Evolutionary conservation across 2,113 vertebrate genomes (phyloP).

Genomic region (Notarius lentiginosus): DNA sequence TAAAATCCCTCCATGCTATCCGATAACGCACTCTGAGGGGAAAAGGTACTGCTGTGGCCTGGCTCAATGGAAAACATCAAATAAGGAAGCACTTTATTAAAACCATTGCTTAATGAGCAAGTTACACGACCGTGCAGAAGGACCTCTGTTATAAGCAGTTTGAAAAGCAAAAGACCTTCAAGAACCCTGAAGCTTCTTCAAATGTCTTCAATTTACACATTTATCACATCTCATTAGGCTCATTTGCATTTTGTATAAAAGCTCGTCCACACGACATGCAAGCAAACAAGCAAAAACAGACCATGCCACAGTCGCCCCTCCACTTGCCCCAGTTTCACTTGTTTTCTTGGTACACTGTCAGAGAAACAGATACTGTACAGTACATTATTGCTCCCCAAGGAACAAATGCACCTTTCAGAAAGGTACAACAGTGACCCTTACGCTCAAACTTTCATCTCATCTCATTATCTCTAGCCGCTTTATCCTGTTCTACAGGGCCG

Average conservation of each 20-base stretch:
- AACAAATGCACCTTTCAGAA: neutral
- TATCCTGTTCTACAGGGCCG: too few relatives aligned
- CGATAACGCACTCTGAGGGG: neutral
- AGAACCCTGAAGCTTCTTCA: neutral
- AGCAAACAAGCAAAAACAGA: neutral
- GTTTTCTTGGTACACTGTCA: neutral
- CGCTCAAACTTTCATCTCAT: neutral
- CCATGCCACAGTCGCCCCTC: neutral
- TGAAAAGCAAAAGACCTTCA: neutral
- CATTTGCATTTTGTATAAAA: neutral
- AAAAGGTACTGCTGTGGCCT: neutral
- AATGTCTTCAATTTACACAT: neutral
- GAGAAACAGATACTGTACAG: neutral
- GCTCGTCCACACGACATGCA: neutral
- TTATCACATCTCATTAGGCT: neutral
- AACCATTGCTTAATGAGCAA: neutral
- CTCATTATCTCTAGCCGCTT: too few relatives aligned
- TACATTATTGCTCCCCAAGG: slow-evolving; percentile 7
- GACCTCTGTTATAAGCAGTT: neutral
- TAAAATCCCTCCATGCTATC: neutral
- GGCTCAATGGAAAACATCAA: neutral
- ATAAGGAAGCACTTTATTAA: neutral
- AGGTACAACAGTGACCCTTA: neutral
- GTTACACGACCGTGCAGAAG: neutral
- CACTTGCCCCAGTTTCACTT: slow-evolving; percentile 19